A percentile compares a stretch with the other conserved stretches of the same genome.
Conservation (phyloP, 1,140 invertebrate genomes). For the Pseudoatta argentina region DNA sequence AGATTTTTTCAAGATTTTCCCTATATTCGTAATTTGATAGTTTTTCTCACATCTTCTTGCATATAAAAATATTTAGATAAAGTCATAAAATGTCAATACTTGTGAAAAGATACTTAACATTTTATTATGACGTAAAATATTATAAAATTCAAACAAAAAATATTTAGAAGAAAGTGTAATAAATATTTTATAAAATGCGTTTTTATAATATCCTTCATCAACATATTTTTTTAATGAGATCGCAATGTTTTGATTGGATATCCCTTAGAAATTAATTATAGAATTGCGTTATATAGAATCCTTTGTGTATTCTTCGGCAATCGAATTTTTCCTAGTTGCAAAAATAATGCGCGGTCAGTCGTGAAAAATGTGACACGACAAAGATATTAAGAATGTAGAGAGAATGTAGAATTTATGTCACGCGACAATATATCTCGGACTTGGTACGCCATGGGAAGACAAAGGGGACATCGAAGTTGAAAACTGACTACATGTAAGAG, state of each 20-base stretch:
- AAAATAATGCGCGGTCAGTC: background rate
- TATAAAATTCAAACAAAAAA: background rate
- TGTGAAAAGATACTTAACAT: background rate
- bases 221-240: background rate
- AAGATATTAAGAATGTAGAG: background rate
- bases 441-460: background rate
- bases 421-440: background rate
- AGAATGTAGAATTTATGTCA: background rate
- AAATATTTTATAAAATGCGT: background rate
- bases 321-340: too few relatives aligned
- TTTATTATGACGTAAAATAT: constrained; percentile 3
- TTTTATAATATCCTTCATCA: background rate
- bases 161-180: background rate
- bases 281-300: background rate
- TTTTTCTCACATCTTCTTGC: background rate
- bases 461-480: constrained; percentile 59
- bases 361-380: background rate
- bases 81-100: background rate
- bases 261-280: background rate
- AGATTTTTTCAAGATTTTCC: too few relatives aligned
- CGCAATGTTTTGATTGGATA: background rate
- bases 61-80: background rate
- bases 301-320: background rate
- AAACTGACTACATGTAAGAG: constrained; percentile 75
- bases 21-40: background rate